phyloP scores from a whole-genome alignment of 2,888 invertebrate species.

The Esperia sulphurella region DNA sequence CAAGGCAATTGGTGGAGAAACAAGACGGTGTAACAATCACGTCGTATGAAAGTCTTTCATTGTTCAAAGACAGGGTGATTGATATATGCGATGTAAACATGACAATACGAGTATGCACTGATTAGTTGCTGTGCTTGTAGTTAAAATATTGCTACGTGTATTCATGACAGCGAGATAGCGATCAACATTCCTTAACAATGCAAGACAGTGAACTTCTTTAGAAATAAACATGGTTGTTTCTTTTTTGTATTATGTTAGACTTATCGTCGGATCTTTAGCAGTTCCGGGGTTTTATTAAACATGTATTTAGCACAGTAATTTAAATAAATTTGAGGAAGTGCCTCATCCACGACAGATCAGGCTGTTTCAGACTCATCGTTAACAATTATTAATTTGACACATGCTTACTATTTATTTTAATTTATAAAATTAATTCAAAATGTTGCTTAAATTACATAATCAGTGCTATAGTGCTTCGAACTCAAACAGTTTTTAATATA shows the following conservation, averaged over 20 bases:
- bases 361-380: no score
- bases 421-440: no score
- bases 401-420: no score
- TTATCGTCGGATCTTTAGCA: neutral
- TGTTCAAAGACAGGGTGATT: conserved; percentile 15
- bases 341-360: no score
- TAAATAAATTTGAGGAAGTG: no score
- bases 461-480: no score
- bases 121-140: no score
- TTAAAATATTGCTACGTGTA: neutral
- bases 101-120: neutral
- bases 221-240: neutral
- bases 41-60: conserved; percentile 17
- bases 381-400: no score
- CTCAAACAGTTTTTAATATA: no score
- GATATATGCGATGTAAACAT: conserved; percentile 6
- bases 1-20: neutral
- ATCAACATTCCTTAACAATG: conserved; percentile 1
- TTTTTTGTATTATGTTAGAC: neutral
- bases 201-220: neutral
- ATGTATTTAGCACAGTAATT: no score
- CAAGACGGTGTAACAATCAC: conserved; percentile 9
- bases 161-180: neutral
- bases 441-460: no score
- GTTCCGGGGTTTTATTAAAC: neutral